Evolutionary conservation across 1,140 invertebrate genomes (phyloP), one percentile per base, ranked within the genome.

Genomic region (Penaeus chinensis): DNA sequence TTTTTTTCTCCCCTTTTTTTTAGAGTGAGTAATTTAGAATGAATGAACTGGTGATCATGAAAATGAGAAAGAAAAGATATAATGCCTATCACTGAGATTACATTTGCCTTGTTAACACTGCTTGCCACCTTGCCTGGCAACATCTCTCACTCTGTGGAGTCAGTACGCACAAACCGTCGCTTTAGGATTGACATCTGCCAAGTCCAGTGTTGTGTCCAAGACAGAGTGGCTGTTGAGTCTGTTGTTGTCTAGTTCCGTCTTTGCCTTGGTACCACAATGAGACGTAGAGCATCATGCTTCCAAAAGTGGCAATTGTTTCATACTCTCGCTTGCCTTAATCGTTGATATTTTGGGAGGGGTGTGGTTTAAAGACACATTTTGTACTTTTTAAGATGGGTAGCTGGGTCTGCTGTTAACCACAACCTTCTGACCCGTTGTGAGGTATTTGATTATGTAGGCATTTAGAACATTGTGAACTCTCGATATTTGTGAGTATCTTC

Each of bases 241-340:
- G 37, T 77, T 82, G 32, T 42, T 77, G 82, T 27, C 13, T 54
- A 77, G 32, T n/a, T 54, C 62, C 61, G 74, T 62, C 37, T 86
- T 63, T 87, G 86, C 74, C 80, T 83, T 83, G 80, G 20, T 77
- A 71, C 60, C 77, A 80, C 54, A 76, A 16, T 62, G 60, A 42
- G 78, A 87, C 85, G 74, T 62, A 63, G 27, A 87, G 85, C 47
- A 69, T 27, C 60, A 77, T 78, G 69, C 80, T 24, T 66, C 71
- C 86, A 32, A 62, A 87, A 87, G 79, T 87, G 80, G 74, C 86
- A 71, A 47, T 78, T 63, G 80, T 87, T 82, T 87, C 80, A 63
- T 87, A 87, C 86, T 87, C 81, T 81, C 63, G 86, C 71, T 87
- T 87, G 86, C 86, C 80, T 87, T 82, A 87, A 63, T 78, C 82